Evolutionary conservation across 2,797 vertebrate species (phyloP).

Genomic region (Leucoraja ocellata): DNA sequence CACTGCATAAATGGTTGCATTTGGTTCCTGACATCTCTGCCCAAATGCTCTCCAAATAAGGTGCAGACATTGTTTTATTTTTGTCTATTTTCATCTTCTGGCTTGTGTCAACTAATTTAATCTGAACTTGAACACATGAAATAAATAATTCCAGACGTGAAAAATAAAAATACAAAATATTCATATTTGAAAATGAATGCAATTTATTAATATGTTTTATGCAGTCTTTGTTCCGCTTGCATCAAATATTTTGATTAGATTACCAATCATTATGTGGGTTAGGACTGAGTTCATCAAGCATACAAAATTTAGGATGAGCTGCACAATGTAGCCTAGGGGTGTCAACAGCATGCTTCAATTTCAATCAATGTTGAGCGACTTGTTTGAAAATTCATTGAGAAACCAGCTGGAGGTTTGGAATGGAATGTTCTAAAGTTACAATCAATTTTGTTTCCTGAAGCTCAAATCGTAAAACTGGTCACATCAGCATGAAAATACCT

Average conservation of each 20-base stretch:
- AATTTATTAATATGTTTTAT: background rate
- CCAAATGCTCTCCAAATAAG: background rate
- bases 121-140: background rate
- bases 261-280: conserved; percentile 10
- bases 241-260: background rate
- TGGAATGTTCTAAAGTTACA: conserved; percentile 28
- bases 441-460: conserved; percentile 32
- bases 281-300: conserved; percentile 45
- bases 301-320: conserved; percentile 51
- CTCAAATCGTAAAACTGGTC: conserved; percentile 23
- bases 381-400: conserved; percentile 57
- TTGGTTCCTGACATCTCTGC: background rate
- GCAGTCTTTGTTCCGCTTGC: background rate
- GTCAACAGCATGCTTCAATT: conserved; percentile 54
- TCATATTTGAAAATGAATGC: background rate
- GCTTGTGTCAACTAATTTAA: background rate
- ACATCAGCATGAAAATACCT: background rate
- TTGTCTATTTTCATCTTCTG: background rate
- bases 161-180: background rate
- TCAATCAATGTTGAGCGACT: conserved; percentile 57
- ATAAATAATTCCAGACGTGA: background rate
- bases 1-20: too few relatives aligned
- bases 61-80: background rate
- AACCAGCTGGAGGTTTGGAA: conserved; percentile 53
- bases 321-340: conserved; percentile 52